Evolutionary conservation across 1,140 invertebrate species (phyloP).

Genomic region (Sarcophaga peregrina): DNA sequence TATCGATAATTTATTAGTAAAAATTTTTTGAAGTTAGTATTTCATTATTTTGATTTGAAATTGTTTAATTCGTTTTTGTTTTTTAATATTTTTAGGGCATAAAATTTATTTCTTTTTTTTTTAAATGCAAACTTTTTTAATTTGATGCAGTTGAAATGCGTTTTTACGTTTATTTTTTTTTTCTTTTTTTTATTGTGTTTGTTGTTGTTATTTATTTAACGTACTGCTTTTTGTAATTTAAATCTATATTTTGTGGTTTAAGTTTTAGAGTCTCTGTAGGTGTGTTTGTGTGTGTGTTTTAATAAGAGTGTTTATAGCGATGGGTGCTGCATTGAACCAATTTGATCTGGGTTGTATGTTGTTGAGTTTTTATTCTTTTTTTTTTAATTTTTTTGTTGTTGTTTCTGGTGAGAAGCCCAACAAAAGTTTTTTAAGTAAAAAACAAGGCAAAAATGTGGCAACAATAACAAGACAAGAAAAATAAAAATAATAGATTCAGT

Average conservation of each 20-base stretch:
- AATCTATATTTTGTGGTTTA: slow-evolving; percentile 37
- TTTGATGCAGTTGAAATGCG: too few relatives aligned
- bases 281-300: not conserved
- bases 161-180: too few relatives aligned
- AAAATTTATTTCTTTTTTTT: too few relatives aligned
- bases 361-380: not conserved
- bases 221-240: slow-evolving; percentile 9
- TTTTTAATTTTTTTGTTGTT: not conserved
- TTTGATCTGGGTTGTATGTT: not conserved
- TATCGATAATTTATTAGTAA: too few relatives aligned
- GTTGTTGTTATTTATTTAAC: not conserved
- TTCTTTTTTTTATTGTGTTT: not conserved
- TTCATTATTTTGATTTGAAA: too few relatives aligned
- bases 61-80: too few relatives aligned
- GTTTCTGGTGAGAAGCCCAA: not conserved
- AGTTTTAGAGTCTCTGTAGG: not conserved
- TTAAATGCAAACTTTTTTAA: too few relatives aligned
- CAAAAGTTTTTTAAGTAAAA: not conserved
- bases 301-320: too few relatives aligned
- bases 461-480: too few relatives aligned
- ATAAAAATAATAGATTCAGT: not conserved
- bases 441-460: not conserved
- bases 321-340: too few relatives aligned
- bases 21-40: too few relatives aligned
- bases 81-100: too few relatives aligned